These are phyloP conservation scores for Columba janthina DNA, from an alignment of 2,113 vertebrate genomes.

Conservation along the genomic window DNA sequence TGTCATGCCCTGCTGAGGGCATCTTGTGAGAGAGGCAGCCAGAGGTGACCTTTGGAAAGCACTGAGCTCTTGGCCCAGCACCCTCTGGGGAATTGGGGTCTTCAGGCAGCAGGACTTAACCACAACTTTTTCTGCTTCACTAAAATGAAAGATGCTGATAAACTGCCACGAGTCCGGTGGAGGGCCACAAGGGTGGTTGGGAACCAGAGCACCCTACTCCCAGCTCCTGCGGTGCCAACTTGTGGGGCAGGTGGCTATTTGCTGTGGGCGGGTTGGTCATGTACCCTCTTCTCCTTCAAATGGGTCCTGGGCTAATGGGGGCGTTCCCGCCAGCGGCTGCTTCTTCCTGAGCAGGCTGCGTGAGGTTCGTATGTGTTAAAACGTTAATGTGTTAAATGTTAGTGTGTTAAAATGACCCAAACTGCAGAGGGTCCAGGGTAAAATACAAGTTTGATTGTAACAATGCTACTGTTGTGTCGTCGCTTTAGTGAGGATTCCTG, in stretches of 20 bases:
- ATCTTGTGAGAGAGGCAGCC: too few species aligned
- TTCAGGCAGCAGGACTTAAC: background rate
- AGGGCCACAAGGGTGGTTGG: background rate
- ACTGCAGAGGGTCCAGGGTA: background rate
- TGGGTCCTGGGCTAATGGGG: fast-evolving
- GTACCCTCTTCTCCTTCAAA: background rate
- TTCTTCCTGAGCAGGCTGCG: fast-evolving
- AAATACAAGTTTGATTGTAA: fast-evolving
- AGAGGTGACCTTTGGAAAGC: background rate
- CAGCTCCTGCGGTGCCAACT: too few species aligned
- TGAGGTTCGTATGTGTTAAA: background rate
- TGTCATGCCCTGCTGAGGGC: background rate
- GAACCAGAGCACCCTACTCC: too few species aligned
- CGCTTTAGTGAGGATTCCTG: background rate
- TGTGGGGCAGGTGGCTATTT: fast-evolving
- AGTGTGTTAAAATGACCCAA: background rate
- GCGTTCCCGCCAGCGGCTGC: fast-evolving
- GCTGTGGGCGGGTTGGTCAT: fast-evolving
- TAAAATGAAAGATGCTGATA: background rate
- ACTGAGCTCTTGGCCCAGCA: background rate
- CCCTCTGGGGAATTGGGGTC: background rate
- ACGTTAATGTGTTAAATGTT: too few species aligned
- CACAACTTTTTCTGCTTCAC: background rate
- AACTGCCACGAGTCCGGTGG: background rate
- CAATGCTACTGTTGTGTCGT: too few species aligned